phyloP scores from a whole-genome alignment of 2,888 invertebrate species.

The Dorcus hopei region DNA sequence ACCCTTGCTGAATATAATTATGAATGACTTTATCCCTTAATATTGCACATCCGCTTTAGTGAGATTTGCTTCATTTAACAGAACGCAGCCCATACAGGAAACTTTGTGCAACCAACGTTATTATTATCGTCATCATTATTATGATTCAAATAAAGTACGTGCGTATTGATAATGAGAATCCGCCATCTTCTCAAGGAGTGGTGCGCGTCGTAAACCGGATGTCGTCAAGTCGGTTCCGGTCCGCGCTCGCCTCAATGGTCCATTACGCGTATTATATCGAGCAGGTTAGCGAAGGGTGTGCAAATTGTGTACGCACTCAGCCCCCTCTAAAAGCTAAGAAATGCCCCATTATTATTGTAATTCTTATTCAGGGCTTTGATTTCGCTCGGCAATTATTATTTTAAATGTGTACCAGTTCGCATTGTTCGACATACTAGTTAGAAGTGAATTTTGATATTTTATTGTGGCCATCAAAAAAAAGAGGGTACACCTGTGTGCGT shows the following conservation, averaged over 20 bases:
- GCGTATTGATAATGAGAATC: neutral
- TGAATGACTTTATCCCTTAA: no score
- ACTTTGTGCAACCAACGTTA: no score
- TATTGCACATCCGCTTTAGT: no score
- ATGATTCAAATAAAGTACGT: constrained; percentile 3
- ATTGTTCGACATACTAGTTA: constrained; percentile 3
- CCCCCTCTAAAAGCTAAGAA: constrained; percentile 27
- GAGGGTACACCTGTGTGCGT: no score
- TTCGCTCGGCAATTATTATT: constrained; percentile 31
- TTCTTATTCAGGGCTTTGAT: constrained; percentile 27
- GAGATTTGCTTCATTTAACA: no score
- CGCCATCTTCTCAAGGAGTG: constrained; percentile 15
- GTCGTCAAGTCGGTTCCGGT: constrained; percentile 44
- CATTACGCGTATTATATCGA: constrained; percentile 27
- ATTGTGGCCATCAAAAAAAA: neutral
- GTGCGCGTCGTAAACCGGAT: constrained; percentile 39
- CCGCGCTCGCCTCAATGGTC: constrained; percentile 42
- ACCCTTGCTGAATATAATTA: no score
- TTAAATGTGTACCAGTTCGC: constrained; percentile 19
- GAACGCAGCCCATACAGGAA: no score
- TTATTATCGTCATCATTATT: neutral
- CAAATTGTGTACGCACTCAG: constrained; percentile 24
- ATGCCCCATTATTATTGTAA: constrained; percentile 30
- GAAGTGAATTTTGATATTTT: constrained; percentile 7
- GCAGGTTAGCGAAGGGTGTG: constrained; percentile 25